Evolutionary conservation across 2,888 invertebrate species (phyloP), one percentile per base, ranked within the genome.

Genomic region (Lepidocyrtinus sp.): DNA sequence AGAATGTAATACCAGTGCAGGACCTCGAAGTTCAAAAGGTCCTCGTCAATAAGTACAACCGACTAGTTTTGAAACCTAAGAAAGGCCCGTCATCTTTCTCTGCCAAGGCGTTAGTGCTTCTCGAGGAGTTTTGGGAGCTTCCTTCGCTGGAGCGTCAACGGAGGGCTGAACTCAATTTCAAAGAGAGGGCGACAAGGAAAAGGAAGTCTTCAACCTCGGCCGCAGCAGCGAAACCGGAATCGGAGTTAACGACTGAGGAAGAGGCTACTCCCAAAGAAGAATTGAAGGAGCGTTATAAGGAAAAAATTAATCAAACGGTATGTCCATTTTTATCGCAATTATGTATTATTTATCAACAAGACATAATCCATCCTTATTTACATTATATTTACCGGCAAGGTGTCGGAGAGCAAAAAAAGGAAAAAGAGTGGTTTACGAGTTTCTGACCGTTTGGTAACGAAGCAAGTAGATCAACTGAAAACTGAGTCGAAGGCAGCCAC

Each of bases 1-100:
- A 75, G 12, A 46, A 73, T 55, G 50, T 84, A 1, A 83, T 84
- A 2, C 80, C 82, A 1, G 45, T 82, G 19, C 17, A 46, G 67
- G n/a, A 63, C 5, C n/a, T 64, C 61, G 22, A 84, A 0, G 59
- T 21, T 9, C 84, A 84, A 25, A 19, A 59, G 25, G 5, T 22
- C 12, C 21, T 84, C 21, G 1, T 84, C 0, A 27, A 59, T 0
- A 22, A 75, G 1, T 80, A 50, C 15, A 84, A 84, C 36, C 71
- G 67, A 21, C 2, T 74, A 19, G 59, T 78, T 17, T 63, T 81
- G 0, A 81, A 74, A 22, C 78, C 46, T 26, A 26, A 12, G 0
- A 78, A 78, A 81, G 64, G 50, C 9, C 65, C 46, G 1, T 61
- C 65, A 1, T 46, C 61, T 0, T 0, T 25, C 1, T 82, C 67